These are phyloP conservation scores for Picathartes gymnocephalus DNA, from an alignment of 2,113 vertebrate genomes.

Conservation along the genomic window DNA sequence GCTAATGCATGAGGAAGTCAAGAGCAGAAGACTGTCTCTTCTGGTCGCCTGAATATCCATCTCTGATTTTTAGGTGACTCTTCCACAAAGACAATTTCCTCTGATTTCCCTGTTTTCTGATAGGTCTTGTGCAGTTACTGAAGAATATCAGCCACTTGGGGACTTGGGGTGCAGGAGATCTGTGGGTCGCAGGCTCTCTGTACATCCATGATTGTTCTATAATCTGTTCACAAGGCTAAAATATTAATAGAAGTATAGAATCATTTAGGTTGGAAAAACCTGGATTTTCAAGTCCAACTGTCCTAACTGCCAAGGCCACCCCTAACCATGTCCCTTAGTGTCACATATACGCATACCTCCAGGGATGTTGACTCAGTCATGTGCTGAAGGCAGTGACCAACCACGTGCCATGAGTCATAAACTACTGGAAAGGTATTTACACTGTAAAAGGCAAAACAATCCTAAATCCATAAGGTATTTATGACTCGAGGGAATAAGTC, in stretches of 20 bases:
- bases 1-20: background rate
- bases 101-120: background rate
- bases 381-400: background rate
- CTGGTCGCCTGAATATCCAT: background rate
- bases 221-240: background rate
- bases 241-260: background rate
- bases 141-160: background rate
- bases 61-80: background rate
- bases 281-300: background rate
- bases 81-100: background rate
- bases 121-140: background rate
- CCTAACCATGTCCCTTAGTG: background rate
- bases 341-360: background rate
- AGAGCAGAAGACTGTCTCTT: background rate
- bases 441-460: background rate
- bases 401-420: background rate
- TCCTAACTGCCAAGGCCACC: background rate
- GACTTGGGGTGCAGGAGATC: background rate
- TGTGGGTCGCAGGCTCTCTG: background rate
- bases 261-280: background rate
- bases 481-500: background rate
- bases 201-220: accelerated
- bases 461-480: background rate
- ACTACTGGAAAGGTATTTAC: background rate
- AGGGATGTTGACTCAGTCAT: background rate